phyloP scores from a whole-genome alignment of 1,140 invertebrate genomes.

The Trigoniulus corallinus region DNA sequence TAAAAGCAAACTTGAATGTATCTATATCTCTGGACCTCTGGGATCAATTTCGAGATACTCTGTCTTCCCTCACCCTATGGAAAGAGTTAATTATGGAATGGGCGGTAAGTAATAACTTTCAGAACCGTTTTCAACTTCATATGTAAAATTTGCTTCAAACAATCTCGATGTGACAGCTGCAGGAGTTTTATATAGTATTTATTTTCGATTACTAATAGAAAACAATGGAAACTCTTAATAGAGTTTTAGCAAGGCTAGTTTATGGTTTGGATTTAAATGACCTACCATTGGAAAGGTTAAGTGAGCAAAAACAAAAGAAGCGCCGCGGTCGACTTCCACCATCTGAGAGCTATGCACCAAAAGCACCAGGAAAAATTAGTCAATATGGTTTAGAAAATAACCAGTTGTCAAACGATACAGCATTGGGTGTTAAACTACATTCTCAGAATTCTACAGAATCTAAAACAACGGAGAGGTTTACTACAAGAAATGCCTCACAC shows the following conservation, averaged over 20 bases:
- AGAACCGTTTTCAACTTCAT: slow-evolving; percentile 22
- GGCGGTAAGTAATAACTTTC: too few species aligned
- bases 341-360: not conserved
- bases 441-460: too few species aligned
- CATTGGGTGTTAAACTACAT: too few species aligned
- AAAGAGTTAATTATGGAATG: slow-evolving; percentile 91
- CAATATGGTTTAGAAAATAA: too few species aligned
- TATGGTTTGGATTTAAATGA: slow-evolving; percentile 83
- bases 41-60: slow-evolving; percentile 80
- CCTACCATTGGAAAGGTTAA: slow-evolving; percentile 64
- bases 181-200: not conserved
- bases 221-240: slow-evolving; percentile 87
- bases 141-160: slow-evolving; percentile 10
- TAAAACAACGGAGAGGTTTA: too few species aligned
- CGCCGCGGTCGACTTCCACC: slow-evolving; percentile 24
- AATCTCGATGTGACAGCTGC: not conserved
- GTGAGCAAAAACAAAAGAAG: slow-evolving; percentile 63
- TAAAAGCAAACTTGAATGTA: slow-evolving; percentile 91
- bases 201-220: slow-evolving; percentile 39
- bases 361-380: too few species aligned
- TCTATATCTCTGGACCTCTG: slow-evolving; percentile 71
- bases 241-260: slow-evolving; percentile 79
- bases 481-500: too few species aligned
- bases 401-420: too few species aligned
- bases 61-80: slow-evolving; percentile 79